Evolutionary conservation across 2,888 invertebrate genomes (phyloP), one percentile per base, ranked within the genome.

Genomic region (Amiota mariae): DNA sequence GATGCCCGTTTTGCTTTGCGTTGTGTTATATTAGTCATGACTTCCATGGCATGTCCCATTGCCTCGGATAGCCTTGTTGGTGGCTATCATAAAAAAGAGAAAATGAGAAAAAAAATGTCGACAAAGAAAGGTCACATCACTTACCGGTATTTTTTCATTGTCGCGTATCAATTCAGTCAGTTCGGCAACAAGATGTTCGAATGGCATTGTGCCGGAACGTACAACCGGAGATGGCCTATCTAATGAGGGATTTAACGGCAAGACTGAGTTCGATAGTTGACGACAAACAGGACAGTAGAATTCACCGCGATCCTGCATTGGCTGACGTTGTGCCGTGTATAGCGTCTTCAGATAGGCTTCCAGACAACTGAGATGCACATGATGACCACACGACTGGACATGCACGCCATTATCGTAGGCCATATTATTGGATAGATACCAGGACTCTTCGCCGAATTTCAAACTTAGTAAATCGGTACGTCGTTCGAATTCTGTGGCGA

Each of bases 371-470:
- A 98, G 92, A 91, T 99, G 99, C 75, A 99, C 93, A 90, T 97
- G 97, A 91, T 99, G 99, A 0, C 99, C 98, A 91, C 99, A 99
- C 1, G 98, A 96, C 90, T 96, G 96, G 71, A 97, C 96, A 90
- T 96, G 95, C 71, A 98, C 96, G 72, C 98, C 98, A 78, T 96
- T 96, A 90, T 96, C 96, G 94, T 95, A 96, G 4, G 96, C 96
- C 82, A 95, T 92, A 88, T 95, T 95, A 74, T 96, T 93, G 2
- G 94, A 93, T 56, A 95, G 89, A 86, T 95, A 92, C 95, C 95
- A 96, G 1, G 95, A 95, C 84, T 93, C 92, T 88, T 94, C 94
- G 83, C 93, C 94, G 87, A 96, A 97, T 90, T 95, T 93, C 75
- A 93, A 91, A 81, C 93, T 93, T 81, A 97, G 92, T 83, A 95